Conservation (phyloP, 2,888 invertebrate species). For the Halictus ligatus region DNA sequence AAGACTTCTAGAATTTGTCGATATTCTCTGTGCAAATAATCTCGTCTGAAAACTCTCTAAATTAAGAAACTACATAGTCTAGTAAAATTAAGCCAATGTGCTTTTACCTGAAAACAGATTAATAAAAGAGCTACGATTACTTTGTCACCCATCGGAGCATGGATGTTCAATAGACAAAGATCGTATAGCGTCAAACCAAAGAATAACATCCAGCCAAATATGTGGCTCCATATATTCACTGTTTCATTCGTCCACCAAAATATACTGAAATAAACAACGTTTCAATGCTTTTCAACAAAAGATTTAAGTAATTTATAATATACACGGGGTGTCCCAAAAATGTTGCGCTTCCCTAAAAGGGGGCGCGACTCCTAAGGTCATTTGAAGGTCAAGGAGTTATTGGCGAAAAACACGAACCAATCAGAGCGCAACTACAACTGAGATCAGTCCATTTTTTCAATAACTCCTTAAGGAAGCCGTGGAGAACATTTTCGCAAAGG, state of each 20-base stretch:
- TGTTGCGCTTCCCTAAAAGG: no score
- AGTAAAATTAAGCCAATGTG: not conserved
- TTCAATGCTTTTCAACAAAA: not conserved
- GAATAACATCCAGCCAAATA: conserved; percentile 94
- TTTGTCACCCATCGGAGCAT: conserved; percentile 93
- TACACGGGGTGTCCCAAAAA: no score
- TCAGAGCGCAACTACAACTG: no score
- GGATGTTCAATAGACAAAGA: conserved; percentile 91
- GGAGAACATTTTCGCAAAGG: no score
- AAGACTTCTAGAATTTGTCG: not conserved
- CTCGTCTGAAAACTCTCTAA: no score
- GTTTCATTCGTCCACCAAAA: conserved; percentile 99
- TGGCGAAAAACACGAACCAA: no score
- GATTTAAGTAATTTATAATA: not conserved
- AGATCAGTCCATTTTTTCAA: no score
- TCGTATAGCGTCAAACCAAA: conserved; percentile 94
- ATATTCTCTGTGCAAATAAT: no score
- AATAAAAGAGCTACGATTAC: conserved; percentile 93
- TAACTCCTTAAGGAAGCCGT: no score
- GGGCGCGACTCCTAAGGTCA: no score
- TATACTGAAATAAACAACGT: conserved; percentile 87
- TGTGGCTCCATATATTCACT: conserved; percentile 98
- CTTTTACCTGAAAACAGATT: conserved; percentile 93
- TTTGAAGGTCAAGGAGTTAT: no score
- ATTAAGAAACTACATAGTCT: not conserved